phyloP scores from a whole-genome alignment of 2,888 invertebrate genomes.

The Lagria hirta region DNA sequence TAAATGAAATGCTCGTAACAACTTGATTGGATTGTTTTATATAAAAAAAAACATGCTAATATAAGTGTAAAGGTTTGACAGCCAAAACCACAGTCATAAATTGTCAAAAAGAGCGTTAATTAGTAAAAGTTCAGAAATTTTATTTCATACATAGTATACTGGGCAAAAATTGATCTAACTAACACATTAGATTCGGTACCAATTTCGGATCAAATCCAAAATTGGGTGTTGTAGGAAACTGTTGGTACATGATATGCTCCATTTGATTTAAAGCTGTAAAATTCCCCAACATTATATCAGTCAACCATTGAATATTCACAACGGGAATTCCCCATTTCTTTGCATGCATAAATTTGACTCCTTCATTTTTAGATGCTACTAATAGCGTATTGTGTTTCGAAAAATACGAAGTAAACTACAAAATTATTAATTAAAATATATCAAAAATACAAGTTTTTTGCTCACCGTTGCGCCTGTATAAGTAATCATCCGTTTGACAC shows the following conservation, averaged over 20 bases:
- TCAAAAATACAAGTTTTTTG: conserved; percentile 21
- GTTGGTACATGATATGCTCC: conserved; percentile 84
- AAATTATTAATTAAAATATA: conserved; percentile 17
- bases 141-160: no score
- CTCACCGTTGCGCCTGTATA: conserved; percentile 83
- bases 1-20: no score
- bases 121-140: no score
- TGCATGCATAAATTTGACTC: conserved; percentile 85
- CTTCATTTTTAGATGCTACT: conserved; percentile 79
- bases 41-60: conserved; percentile 10
- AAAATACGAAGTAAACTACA: conserved; percentile 70
- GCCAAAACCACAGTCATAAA: no score
- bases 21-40: no score
- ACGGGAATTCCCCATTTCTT: conserved; percentile 89
- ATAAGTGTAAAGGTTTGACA: no score
- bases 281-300: conserved; percentile 88
- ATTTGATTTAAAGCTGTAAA: conserved; percentile 77
- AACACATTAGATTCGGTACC: conserved; percentile 89
- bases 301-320: conserved; percentile 92
- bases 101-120: no score
- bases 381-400: conserved; percentile 78
- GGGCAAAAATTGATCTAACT: conserved; percentile 51
- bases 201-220: conserved; percentile 84
- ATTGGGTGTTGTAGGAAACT: conserved; percentile 72
- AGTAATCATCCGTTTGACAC: conserved; percentile 81